These are phyloP conservation scores for Polypedilum pembai DNA, from an alignment of 1,140 invertebrate genomes.

Conservation along the genomic window DNA sequence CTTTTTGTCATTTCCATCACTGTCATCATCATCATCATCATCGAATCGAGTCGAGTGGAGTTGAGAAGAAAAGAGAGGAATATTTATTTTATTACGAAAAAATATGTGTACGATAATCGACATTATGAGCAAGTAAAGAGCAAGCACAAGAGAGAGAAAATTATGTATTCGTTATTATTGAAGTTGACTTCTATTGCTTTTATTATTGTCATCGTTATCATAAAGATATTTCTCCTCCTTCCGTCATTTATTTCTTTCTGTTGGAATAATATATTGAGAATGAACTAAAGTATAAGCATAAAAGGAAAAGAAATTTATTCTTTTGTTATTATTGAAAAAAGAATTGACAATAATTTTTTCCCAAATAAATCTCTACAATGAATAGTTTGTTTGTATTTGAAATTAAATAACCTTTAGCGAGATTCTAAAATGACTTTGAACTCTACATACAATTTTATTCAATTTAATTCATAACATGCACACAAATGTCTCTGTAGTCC, in stretches of 20 bases:
- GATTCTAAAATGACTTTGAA: no score
- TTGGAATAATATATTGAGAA: neutral
- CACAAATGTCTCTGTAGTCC: no score
- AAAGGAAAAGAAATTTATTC: neutral
- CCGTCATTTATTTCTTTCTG: neutral
- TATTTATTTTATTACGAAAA: slow-evolving; percentile 7
- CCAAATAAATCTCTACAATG: neutral
- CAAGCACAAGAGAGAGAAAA: neutral
- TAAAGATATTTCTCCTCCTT: neutral
- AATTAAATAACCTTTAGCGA: slow-evolving; percentile 2
- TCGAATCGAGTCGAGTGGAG: neutral
- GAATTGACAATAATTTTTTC: no score
- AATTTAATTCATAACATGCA: no score
- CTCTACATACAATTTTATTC: no score
- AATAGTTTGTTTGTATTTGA: slow-evolving; percentile 18
- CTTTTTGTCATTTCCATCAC: neutral
- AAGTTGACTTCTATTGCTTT: slow-evolving; percentile 28
- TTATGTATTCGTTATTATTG: slow-evolving; percentile 25
- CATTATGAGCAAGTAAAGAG: neutral
- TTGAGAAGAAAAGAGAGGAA: neutral
- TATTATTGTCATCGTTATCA: slow-evolving; percentile 22
- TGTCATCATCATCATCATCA: neutral
- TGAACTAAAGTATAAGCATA: neutral
- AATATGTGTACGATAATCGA: slow-evolving; percentile 24
- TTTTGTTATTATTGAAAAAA: slow-evolving; percentile 8